Evolutionary conservation across 1,140 invertebrate genomes (phyloP), one percentile per base, ranked within the genome.

Genomic region (Hyphantria cunea): DNA sequence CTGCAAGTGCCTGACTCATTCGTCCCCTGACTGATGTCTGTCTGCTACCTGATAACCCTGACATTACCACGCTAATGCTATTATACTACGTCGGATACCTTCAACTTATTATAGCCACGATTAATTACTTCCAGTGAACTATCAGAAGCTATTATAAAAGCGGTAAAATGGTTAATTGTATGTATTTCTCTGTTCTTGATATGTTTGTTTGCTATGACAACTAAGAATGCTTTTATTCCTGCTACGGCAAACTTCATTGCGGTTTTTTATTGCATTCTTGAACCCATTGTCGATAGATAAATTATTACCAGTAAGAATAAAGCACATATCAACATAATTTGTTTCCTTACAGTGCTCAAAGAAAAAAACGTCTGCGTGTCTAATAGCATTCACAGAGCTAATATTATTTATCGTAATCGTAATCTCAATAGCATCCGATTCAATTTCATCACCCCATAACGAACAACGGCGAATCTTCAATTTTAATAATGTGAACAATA

Each of bases 11-110:
- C 69, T 80, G 80, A 85, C 71, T 84, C 82, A 71, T 75, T 50
- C 55, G 61, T 63, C 68, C 72, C 72, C 66, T 80, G 79, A 79
- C 80, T 81, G 82, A 88, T 84, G 77, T 52, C 70, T 82, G 76
- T 75, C 74, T 72, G 72, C 76, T 80, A 83, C 74, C 74, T 78
- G 79, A 84, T 78, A 77, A 72, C 64, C 51, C 41, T 63, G 54
- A 66, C 64, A 62, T 64, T 55, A 54, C 37, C 64, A 51, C 48
- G 53, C 66, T 59, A 64, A 75, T 62, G 41, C 64, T 54, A 56
- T 41, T 41, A 53, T 61, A 66, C 69, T 72, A 71, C 69, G 70
- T 67, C 37, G 62, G 53, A 78, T 64, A 74, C 48, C 55, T 42
- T 37, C 9, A 56, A 54, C 48, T 44, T 33, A 32, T 51, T 15